Base-by-base conservation (phyloP, 2,113 vertebrate genomes). In the Microcebus griseorufus region DNA sequence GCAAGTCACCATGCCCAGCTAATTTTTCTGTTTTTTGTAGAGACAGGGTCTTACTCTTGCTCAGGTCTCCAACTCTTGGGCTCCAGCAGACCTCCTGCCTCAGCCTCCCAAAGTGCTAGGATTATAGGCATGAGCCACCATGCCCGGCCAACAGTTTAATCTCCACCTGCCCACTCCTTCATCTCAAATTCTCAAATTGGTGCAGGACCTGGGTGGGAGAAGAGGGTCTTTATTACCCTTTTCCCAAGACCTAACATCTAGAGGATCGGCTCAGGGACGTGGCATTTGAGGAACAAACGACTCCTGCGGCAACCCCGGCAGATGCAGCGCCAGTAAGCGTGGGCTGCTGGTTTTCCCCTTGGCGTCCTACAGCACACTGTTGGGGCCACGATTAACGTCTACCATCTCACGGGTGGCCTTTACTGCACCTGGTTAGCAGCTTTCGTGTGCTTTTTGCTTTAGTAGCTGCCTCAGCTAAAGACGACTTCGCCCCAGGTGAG, bases 1-100 rank as follows among this genome's bases (percentile, higher is more conserved):
- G 2, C 9, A 10, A 4, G 1, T 11, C 10, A 62, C 60, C 10
- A 27, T 0, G 0, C 25, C 25, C 4, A 4, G 27, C 10, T 64
- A 64, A 13, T 64, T 64, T 64, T 64, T 64, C 62, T 64, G 11
- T 11, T 29, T 64, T 13, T 64, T 12, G 62, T 64, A 64, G 62
- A 64, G 23, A 64, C 1, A 0, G 62, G 25, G 62, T 64, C 62
- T 64, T 4, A 5, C 27, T 29, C 25, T 64, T 64, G 62, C 62
- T 64, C 11, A 64, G 62, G 62, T 64, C 62, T 64, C 27, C 0
- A 64, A 64, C 62, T 64, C 25, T 25, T 64, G 62, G 9, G 25
- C 25, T 64, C 25, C 4, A 29, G 62, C 25, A 12, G 11, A 12
- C 62, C 62, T 64, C 62, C 62, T 29, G 62, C 4, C 27, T 29